Evolutionary conservation across 2,113 vertebrate species (phyloP).

Genomic region (Indicator maculatus): DNA sequence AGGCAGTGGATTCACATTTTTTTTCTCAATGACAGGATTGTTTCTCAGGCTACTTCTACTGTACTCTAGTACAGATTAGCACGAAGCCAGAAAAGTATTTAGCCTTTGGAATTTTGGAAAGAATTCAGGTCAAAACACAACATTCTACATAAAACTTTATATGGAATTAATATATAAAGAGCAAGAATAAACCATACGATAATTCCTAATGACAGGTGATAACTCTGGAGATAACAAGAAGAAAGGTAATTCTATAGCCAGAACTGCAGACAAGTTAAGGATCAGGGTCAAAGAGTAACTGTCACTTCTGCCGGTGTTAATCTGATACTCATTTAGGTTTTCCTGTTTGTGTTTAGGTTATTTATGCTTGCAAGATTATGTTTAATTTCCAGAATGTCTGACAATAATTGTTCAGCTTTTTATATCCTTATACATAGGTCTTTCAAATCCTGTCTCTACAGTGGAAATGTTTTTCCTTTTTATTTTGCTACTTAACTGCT

Average conservation of each 20-base stretch:
- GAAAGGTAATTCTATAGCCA: neutral
- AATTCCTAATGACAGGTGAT: neutral
- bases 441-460: neutral
- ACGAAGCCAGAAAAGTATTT: slow-evolving; percentile 21
- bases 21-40: slow-evolving; percentile 46
- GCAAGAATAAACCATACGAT: neutral
- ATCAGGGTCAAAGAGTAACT: neutral
- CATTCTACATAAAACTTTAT: neutral
- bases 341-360: no score
- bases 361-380: neutral
- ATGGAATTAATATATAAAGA: neutral
- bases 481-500: neutral
- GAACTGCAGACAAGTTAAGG: neutral
- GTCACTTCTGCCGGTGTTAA: neutral
- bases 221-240: neutral
- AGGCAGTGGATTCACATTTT: neutral
- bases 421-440: neutral
- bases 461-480: neutral
- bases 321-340: neutral
- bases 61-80: slow-evolving; percentile 38
- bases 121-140: neutral
- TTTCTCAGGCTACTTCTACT: slow-evolving; percentile 19
- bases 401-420: neutral
- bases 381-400: neutral
- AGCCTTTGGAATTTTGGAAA: slow-evolving; percentile 13